Base-by-base conservation (phyloP, 1,140 invertebrate genomes). In the Drosophila bocki region DNA sequence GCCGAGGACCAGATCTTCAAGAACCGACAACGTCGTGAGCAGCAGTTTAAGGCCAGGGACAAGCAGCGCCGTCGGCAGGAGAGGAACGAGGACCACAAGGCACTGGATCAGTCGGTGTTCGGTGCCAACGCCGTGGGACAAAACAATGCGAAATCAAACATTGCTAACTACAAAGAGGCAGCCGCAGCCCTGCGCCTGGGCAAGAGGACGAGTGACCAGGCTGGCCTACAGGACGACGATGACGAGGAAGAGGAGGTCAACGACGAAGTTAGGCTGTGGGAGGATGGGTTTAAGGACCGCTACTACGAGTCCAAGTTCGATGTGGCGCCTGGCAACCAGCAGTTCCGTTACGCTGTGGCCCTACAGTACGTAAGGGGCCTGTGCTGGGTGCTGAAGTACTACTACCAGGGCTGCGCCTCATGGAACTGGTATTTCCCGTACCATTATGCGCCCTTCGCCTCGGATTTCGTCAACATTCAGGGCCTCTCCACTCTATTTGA, bases 361-460 rank as follows among this genome's bases (percentile, higher is more conserved):
- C 94, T 97, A 57, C 97, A 99, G 93, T 99, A 99, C 94, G 98
- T 99, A 0, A 94, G 96, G 48, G 99, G 99, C 0, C 94, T 99
- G 11, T 99, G 98, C 93, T 99, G 99, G 99, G 99, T 99, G 8
- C 94, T 99, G 15, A 95, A 96, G 65, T 99, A 99, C 94, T 99
- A 99, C 93, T 99, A 99, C 94, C 99, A 99, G 95, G 99, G 99
- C 47, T 99, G 99, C 94, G 97, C 98, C 22, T 99, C 98, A 3
- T 99, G 99, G 99, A 98, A 99, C 93, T 99, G 99, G 99, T 99
- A 99, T 94, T 99, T 98, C 93, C 99, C 99, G 0, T 99, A 99
- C 93, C 99, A 99, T 93, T 99, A 99, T 95, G 99, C 99, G 3
- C 99, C 99, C n/a, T 99, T 99, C 94, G 99, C 99, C 6, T 99